phyloP scores from a whole-genome alignment of 2,888 invertebrate species.

The Tethea ocularis region DNA sequence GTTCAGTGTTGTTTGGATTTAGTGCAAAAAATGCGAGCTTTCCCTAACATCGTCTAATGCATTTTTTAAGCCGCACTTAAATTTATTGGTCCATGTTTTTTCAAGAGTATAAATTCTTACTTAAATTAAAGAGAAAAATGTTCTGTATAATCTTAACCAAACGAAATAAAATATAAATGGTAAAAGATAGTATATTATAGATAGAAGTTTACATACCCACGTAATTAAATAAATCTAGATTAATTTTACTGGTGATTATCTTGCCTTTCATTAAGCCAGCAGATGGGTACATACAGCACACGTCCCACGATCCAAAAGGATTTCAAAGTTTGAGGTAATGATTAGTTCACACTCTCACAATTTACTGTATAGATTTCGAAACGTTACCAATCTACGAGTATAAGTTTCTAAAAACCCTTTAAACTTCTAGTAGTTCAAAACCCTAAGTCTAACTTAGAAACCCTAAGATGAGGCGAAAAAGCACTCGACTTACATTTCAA shows the following conservation, averaged over 20 bases:
- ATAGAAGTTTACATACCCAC: no score
- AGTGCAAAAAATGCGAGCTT: slow-evolving; percentile 64
- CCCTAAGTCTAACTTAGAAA: no score
- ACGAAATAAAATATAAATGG: no score
- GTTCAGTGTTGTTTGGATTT: slow-evolving; percentile 75
- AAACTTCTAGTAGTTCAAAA: no score
- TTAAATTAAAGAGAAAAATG: slow-evolving; percentile 1
- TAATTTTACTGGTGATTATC: neutral
- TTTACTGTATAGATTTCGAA: neutral
- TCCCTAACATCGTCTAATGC: slow-evolving; percentile 52
- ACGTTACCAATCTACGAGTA: neutral
- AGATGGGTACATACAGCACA: no score
- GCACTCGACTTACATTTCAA: no score
- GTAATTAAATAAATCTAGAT: no score
- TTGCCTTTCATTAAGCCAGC: neutral
- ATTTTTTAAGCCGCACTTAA: slow-evolving; percentile 47
- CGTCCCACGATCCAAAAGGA: neutral
- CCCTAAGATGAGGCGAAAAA: no score
- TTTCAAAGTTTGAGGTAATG: neutral
- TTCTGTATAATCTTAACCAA: neutral
- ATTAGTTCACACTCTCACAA: neutral
- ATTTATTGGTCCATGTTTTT: slow-evolving; percentile 39
- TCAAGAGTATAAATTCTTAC: neutral
- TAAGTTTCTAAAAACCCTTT: no score
- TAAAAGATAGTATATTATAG: no score